Evolutionary conservation across 2,888 invertebrate genomes (phyloP).

Genomic region (Spicauda simplicius): DNA sequence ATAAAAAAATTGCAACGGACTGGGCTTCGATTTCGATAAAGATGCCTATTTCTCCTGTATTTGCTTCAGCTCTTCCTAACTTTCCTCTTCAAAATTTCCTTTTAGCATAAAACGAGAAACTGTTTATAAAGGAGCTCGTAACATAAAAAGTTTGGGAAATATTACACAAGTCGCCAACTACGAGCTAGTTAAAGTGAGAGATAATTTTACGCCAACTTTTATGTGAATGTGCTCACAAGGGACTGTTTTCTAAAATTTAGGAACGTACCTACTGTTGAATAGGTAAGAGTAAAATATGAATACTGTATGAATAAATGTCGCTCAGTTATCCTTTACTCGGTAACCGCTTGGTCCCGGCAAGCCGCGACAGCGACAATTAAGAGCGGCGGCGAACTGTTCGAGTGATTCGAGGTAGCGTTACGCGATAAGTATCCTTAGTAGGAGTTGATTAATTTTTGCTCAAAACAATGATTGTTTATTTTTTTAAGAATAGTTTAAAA

Average conservation of each 20-base stretch:
- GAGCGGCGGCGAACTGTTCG: too few species aligned
- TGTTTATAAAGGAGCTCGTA: slow-evolving; percentile 23
- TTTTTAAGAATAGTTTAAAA: too few species aligned
- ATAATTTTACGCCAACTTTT: slow-evolving; percentile 16
- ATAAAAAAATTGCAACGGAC: not conserved
- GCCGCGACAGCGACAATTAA: too few species aligned
- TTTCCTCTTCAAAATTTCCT: slow-evolving; percentile 2
- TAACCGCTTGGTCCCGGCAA: too few species aligned
- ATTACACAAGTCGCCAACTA: slow-evolving; percentile 21
- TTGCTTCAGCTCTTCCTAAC: not conserved
- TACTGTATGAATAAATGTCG: too few species aligned
- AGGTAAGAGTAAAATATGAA: too few species aligned
- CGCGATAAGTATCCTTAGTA: too few species aligned
- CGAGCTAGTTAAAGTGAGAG: slow-evolving; percentile 14
- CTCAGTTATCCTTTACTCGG: too few species aligned
- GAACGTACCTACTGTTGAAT: too few species aligned
- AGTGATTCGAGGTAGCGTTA: too few species aligned
- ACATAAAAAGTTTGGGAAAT: slow-evolving; percentile 24
- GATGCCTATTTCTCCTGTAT: not conserved
- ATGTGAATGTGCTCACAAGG: not conserved
- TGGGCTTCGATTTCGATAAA: not conserved
- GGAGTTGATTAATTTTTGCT: too few species aligned
- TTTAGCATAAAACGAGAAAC: slow-evolving; percentile 26
- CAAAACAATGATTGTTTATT: too few species aligned
- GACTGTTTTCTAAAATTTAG: not conserved